A percentile compares a stretch with the other conserved stretches of the same genome.
Conservation (phyloP, 2,888 invertebrate genomes). For the Lamellibrachia columna region DNA sequence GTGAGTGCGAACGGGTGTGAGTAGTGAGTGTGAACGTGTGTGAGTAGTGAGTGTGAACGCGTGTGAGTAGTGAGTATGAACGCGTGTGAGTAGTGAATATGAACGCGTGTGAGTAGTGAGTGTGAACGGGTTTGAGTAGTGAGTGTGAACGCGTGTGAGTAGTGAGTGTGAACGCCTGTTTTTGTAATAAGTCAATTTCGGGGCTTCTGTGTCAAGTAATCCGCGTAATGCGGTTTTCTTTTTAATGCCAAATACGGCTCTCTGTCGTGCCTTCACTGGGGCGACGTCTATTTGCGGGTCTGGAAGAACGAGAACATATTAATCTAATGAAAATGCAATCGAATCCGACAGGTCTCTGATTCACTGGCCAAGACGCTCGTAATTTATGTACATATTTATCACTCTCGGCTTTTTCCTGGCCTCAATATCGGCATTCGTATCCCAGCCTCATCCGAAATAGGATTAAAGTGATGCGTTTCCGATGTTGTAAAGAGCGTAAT, state of each 20-base stretch:
- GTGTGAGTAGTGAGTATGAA: no score
- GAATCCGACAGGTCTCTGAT: not conserved
- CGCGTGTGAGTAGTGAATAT: not conserved
- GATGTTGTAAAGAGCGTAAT: not conserved
- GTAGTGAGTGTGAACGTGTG: not conserved
- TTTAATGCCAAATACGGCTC: not conserved
- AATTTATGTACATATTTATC: constrained; percentile 9
- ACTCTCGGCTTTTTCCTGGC: not conserved
- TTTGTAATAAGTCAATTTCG: not conserved
- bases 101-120: not conserved
- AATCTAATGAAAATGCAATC: not conserved
- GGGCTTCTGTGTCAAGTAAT: not conserved
- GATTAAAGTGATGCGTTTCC: constrained; percentile 12
- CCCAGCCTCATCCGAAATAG: not conserved
- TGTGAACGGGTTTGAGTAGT: not conserved
- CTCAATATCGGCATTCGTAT: not conserved
- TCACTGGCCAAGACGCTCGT: not conserved
- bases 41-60: not conserved
- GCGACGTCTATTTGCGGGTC: not conserved
- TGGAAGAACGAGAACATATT: not conserved
- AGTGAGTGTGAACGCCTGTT: not conserved
- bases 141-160: not conserved
- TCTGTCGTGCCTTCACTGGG: not conserved
- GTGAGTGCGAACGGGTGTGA: not conserved
- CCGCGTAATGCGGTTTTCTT: not conserved